Evolutionary conservation across 1,140 invertebrate genomes (phyloP).

Genomic region (Atta texana): DNA sequence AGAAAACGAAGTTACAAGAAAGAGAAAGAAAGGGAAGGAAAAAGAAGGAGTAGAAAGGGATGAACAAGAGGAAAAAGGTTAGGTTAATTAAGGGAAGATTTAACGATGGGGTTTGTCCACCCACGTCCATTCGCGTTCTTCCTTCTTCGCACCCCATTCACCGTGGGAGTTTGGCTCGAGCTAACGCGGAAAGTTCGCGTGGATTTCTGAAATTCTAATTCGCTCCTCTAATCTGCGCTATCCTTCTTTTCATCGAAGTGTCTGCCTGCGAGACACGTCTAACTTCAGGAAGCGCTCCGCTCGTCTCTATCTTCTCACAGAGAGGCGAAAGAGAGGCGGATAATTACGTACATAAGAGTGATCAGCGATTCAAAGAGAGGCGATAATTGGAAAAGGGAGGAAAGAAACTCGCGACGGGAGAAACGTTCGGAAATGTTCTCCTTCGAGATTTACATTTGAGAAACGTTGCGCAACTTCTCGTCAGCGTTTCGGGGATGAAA

Average conservation of each 20-base stretch:
- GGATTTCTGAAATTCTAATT: constrained; percentile 80
- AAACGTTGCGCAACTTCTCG: neutral
- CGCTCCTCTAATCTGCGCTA: constrained; percentile 68
- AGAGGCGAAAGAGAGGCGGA: neutral
- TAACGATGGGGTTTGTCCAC: constrained; percentile 75
- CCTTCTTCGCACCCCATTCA: constrained; percentile 37
- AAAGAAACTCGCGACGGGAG: neutral
- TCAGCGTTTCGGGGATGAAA: constrained; percentile 10
- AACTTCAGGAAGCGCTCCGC: constrained; percentile 13
- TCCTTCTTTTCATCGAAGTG: constrained; percentile 58
- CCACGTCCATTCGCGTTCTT: constrained; percentile 61
- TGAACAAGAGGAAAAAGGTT: constrained; percentile 63
- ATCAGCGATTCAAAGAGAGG: neutral
- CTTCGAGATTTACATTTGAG: neutral
- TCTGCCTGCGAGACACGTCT: neutral
- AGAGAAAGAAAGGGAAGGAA: neutral
- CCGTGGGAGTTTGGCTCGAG: constrained; percentile 63
- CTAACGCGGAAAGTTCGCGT: constrained; percentile 75
- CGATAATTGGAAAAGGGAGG: neutral
- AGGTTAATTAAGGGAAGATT: constrained; percentile 77
- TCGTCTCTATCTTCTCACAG: neutral
- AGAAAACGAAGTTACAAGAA: constrained; percentile 24
- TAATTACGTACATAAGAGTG: constrained; percentile 21
- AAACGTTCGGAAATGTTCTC: neutral
- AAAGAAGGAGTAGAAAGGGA: neutral